Conservation (phyloP, 2,888 invertebrate genomes). For the Sepiola atlantica region DNA sequence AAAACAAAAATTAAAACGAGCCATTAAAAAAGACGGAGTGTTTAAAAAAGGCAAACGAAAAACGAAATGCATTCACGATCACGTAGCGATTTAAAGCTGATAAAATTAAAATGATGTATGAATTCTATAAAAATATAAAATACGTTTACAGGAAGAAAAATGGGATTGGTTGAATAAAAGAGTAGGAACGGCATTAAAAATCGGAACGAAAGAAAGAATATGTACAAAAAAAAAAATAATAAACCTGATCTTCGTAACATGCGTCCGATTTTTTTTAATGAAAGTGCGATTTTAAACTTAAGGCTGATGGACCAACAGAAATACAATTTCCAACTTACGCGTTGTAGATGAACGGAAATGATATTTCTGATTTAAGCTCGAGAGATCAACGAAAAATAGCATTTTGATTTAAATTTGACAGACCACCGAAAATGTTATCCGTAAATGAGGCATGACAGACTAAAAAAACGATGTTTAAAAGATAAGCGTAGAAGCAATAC, state of each 20-base stretch:
- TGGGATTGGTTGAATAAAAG: not conserved
- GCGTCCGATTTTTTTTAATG: not conserved
- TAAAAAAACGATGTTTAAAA: no score
- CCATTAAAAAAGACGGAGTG: not conserved
- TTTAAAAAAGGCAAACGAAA: not conserved
- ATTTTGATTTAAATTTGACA: no score
- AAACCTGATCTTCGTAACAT: accelerated
- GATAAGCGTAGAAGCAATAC: no score
- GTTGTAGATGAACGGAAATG: accelerated
- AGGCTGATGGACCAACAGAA: not conserved
- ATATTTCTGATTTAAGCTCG: not conserved
- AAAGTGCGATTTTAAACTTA: not conserved
- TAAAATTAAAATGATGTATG: conserved; percentile 32
- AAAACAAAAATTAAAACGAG: not conserved
- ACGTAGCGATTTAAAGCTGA: not conserved
- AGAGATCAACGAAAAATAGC: no score
- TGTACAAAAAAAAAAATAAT: not conserved
- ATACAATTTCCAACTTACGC: not conserved
- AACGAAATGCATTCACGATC: not conserved
- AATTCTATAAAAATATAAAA: not conserved
- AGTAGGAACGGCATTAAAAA: not conserved
- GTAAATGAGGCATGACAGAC: no score
- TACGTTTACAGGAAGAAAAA: not conserved
- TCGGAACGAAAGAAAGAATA: not conserved
- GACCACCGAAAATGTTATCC: no score